These are phyloP conservation scores for Urophycis tenuis DNA, from an alignment of 2,797 vertebrate species.

Conservation along the genomic window DNA sequence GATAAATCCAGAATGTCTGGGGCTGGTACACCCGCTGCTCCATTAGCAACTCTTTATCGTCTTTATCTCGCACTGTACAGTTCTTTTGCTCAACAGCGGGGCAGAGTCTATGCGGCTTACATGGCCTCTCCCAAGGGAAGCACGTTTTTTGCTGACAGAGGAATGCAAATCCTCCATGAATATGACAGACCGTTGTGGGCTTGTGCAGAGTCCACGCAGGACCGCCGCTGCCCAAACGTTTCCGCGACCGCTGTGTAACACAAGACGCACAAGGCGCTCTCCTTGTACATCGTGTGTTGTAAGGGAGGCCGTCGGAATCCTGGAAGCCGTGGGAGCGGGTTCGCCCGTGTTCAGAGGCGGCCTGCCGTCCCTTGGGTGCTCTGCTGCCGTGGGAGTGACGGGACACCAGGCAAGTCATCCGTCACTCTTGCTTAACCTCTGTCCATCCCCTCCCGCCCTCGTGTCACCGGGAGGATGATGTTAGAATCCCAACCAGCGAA, in stretches of 20 bases:
- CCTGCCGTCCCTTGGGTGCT: not conserved
- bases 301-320: not conserved
- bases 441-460: not conserved
- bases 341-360: not conserved
- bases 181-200: conserved; percentile 4
- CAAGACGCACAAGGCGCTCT: not conserved
- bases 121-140: conserved; percentile 13
- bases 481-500: not conserved
- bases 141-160: not conserved
- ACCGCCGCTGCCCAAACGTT: not conserved
- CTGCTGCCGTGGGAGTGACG: not conserved
- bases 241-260: not conserved
- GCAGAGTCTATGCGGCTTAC: conserved; percentile 4
- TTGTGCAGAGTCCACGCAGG: not conserved
- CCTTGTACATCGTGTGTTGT: not conserved
- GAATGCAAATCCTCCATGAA: conserved; percentile 10
- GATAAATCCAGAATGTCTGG: not conserved
- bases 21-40: not conserved
- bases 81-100: not conserved
- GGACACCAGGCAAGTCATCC: not conserved
- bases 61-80: conserved; percentile 21
- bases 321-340: not conserved
- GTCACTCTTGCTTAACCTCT: not conserved
- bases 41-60: conserved; percentile 29
- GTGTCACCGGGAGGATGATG: not conserved